A percentile compares a stretch with the other conserved stretches of the same genome.
phyloP scores from a whole-genome alignment of 2,113 vertebrate species.

The Puma concolor region DNA sequence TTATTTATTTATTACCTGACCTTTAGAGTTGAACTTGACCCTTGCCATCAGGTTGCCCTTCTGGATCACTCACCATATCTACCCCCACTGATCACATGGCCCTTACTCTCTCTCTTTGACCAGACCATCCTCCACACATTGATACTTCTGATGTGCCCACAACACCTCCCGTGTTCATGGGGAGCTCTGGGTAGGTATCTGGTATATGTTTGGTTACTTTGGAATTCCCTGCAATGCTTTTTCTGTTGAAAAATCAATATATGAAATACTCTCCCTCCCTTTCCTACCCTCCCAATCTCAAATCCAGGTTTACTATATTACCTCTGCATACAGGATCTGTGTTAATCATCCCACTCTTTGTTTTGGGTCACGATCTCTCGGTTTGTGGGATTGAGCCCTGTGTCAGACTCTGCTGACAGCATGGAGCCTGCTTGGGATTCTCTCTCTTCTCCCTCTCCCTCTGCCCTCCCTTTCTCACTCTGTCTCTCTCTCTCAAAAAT shows the following conservation, averaged over 20 bases:
- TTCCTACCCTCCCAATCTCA: neutral
- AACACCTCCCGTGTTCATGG: neutral
- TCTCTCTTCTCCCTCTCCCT: no score
- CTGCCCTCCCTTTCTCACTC: no score
- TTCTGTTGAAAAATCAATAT: neutral
- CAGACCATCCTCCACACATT: neutral
- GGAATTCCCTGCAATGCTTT: neutral
- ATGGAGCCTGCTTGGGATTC: no score
- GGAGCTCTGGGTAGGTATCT: neutral
- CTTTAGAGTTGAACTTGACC: neutral
- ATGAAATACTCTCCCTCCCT: neutral
- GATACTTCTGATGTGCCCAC: neutral
- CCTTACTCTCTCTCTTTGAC: neutral
- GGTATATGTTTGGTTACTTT: neutral
- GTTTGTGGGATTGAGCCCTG: no score
- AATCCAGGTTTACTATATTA: neutral
- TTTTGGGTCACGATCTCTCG: no score
- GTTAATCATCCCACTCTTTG: no score
- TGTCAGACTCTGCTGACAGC: no score
- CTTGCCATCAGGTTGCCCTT: neutral
- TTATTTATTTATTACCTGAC: neutral
- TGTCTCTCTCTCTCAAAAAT: no score
- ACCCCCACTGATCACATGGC: rapidly evolving
- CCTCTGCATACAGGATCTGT: neutral
- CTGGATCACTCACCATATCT: neutral